These are phyloP conservation scores for Sarcophaga subvicina DNA, from an alignment of 2,888 invertebrate species.

Conservation along the genomic window DNA sequence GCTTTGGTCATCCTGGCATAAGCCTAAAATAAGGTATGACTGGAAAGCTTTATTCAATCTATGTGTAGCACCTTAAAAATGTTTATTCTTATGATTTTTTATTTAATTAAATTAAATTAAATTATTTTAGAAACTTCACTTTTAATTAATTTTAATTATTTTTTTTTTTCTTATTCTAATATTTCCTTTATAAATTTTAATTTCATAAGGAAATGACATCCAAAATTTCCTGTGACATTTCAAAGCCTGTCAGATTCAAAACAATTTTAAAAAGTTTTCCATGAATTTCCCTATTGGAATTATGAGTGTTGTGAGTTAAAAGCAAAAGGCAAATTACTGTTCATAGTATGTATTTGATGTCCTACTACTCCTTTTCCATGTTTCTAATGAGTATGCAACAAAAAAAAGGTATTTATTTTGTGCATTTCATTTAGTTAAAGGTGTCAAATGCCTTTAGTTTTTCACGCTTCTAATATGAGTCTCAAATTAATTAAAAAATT, in stretches of 20 bases:
- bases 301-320: background rate
- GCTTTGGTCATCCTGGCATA: no score
- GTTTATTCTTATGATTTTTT: no score
- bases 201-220: background rate
- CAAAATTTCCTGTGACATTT: constrained; percentile 10
- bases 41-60: no score
- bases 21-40: no score
- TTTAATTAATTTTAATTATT: no score
- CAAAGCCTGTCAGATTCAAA: constrained; percentile 21
- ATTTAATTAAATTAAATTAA: no score
- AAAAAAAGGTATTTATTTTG: background rate
- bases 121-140: no score
- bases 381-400: background rate
- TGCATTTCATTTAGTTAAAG: constrained; percentile 58
- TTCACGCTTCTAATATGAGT: constrained; percentile 54
- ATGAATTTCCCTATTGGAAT: constrained; percentile 36
- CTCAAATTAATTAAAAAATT: constrained; percentile 70
- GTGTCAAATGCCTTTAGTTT: constrained; percentile 65
- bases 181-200: background rate
- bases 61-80: no score
- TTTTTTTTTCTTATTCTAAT: background rate
- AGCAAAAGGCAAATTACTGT: constrained; percentile 29
- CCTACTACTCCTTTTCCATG: background rate
- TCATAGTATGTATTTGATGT: constrained; percentile 1
- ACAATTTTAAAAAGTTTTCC: background rate